These are phyloP conservation scores for Stenchaetothrips biformis DNA, from an alignment of 2,888 invertebrate genomes.

Conservation along the genomic window DNA sequence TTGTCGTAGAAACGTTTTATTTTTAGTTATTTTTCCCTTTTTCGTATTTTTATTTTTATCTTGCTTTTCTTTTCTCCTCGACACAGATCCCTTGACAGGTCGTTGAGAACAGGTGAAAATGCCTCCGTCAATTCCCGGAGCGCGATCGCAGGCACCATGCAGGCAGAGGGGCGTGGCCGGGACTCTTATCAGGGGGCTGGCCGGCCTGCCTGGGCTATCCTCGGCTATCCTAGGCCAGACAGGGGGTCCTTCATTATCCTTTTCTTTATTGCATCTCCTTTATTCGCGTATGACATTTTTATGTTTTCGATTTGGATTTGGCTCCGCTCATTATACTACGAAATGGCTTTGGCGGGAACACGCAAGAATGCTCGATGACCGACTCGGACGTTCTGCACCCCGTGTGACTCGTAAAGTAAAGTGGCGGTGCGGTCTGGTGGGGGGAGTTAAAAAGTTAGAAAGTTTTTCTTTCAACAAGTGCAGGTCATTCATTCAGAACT, in stretches of 20 bases:
- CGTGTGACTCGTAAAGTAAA: no score
- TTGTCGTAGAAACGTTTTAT: neutral
- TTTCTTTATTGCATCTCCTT: conserved; percentile 13
- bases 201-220: neutral
- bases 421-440: no score
- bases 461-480: no score
- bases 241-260: conserved; percentile 19
- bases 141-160: neutral
- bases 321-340: neutral
- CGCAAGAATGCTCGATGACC: no score
- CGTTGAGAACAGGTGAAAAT: conserved; percentile 20
- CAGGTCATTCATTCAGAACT: no score
- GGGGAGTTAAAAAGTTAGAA: no score
- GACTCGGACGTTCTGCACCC: no score
- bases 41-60: neutral
- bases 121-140: neutral
- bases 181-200: neutral
- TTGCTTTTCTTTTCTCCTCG: neutral
- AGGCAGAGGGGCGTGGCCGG: neutral
- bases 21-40: neutral
- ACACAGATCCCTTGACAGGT: conserved; percentile 2
- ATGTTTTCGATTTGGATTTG: conserved; percentile 22
- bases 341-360: no score
- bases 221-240: neutral
- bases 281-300: conserved; percentile 23